phyloP scores from a whole-genome alignment of 2,113 vertebrate genomes.

The Syrrhaptes paradoxus region DNA sequence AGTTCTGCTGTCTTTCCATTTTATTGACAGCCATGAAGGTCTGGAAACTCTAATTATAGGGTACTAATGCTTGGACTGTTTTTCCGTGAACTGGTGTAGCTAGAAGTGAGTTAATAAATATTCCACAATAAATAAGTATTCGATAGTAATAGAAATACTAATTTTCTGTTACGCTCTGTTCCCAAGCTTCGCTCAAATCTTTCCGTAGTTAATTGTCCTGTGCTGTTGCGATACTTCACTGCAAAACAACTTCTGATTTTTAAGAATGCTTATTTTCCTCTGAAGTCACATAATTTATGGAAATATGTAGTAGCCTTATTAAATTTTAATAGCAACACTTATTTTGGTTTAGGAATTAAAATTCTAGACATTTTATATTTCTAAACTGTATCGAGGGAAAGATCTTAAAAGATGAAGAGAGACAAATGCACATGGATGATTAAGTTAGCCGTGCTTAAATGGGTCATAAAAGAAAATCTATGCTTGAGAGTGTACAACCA shows the following conservation, averaged over 20 bases:
- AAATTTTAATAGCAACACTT: neutral
- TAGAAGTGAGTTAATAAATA: slow-evolving; percentile 41
- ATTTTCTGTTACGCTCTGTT: slow-evolving; percentile 18
- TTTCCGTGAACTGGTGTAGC: slow-evolving; percentile 13
- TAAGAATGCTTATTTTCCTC: neutral
- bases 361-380: neutral
- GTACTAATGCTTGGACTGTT: neutral
- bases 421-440: neutral
- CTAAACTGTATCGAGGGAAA: neutral
- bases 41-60: neutral
- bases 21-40: neutral
- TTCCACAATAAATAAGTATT: neutral
- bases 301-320: neutral
- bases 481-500: neutral
- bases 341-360: neutral
- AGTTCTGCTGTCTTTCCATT: neutral
- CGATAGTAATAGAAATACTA: neutral
- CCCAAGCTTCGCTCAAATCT: neutral
- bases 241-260: neutral
- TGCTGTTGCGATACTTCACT: neutral
- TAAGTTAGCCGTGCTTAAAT: neutral
- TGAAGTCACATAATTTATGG: neutral
- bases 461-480: neutral
- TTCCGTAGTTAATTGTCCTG: neutral
- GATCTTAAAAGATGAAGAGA: neutral